These are phyloP conservation scores for Bemisia tabaci DNA, from an alignment of 1,140 invertebrate genomes.

Conservation along the genomic window DNA sequence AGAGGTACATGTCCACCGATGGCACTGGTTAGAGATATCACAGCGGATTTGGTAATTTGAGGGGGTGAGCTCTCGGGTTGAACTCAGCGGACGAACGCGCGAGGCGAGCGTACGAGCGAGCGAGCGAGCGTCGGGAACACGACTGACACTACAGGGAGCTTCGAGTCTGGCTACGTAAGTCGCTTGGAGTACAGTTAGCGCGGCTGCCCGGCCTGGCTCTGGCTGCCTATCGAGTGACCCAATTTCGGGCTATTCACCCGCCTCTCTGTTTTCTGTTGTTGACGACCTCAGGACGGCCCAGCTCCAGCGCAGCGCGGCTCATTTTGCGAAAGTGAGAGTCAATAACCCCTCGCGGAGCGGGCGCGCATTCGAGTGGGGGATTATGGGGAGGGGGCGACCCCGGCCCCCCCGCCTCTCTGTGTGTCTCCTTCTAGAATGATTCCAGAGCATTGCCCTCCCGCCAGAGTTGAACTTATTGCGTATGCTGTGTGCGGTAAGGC, in stretches of 20 bases:
- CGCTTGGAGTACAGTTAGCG: not conserved
- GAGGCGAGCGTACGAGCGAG: too few species aligned
- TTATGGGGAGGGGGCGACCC: not conserved
- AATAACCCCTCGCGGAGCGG: constrained; percentile 14
- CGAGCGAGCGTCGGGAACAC: not conserved
- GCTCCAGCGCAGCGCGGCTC: constrained; percentile 28
- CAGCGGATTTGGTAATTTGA: too few species aligned
- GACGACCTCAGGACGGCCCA: not conserved
- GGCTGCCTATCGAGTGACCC: constrained; percentile 29
- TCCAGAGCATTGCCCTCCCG: not conserved
- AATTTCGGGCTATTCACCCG: constrained; percentile 37
- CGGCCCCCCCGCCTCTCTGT: not conserved
- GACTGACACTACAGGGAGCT: not conserved
- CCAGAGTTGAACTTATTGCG: not conserved
- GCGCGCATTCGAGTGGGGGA: not conserved
- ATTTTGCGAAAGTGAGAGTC: constrained; percentile 39
- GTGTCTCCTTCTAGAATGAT: not conserved
- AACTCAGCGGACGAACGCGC: too few species aligned
- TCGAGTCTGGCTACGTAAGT: not conserved
- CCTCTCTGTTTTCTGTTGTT: not conserved
- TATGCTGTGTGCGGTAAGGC: not conserved
- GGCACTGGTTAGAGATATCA: too few species aligned
- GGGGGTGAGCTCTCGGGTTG: too few species aligned
- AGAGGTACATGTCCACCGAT: too few species aligned
- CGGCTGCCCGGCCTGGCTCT: too few species aligned